Evolutionary conservation across 2,113 vertebrate genomes (phyloP).

Genomic region (Rafetus swinhoei): DNA sequence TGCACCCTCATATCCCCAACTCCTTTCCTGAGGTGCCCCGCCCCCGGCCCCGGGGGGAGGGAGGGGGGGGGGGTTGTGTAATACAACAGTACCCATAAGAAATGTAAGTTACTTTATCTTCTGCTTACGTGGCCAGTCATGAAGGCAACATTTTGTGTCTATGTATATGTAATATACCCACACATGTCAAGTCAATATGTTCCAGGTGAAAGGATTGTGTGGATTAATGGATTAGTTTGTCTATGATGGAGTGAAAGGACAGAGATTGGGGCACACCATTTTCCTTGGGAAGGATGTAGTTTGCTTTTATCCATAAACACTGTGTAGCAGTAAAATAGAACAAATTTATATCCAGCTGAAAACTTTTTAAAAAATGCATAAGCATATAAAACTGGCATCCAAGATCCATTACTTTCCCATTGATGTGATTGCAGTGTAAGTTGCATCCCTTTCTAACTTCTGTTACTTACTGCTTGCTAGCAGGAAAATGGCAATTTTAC

Average conservation of each 20-base stretch:
- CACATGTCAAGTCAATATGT: not conserved
- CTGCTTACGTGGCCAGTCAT: too few relatives aligned
- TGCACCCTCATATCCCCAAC: too few relatives aligned
- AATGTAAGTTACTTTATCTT: too few relatives aligned
- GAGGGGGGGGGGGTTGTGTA: too few relatives aligned
- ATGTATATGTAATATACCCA: not conserved
- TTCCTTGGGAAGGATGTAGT: not conserved
- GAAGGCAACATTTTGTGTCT: not conserved
- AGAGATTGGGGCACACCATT: not conserved
- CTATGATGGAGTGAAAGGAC: not conserved
- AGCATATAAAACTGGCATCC: not conserved
- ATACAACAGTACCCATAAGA: too few relatives aligned
- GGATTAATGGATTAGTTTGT: not conserved
- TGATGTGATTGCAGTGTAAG: not conserved
- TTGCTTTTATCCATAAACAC: not conserved
- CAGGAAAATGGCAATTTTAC: not conserved
- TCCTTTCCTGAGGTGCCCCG: too few relatives aligned
- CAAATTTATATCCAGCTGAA: accelerated
- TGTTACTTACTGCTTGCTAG: not conserved
- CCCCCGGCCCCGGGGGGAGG: too few relatives aligned
- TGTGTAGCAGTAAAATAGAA: not conserved
- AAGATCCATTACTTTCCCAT: not conserved
- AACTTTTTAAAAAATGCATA: not conserved
- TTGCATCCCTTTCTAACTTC: not conserved
- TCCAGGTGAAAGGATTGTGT: not conserved